These are phyloP conservation scores for Ennomos quercinarius DNA, from an alignment of 2,888 invertebrate genomes.

Conservation along the genomic window DNA sequence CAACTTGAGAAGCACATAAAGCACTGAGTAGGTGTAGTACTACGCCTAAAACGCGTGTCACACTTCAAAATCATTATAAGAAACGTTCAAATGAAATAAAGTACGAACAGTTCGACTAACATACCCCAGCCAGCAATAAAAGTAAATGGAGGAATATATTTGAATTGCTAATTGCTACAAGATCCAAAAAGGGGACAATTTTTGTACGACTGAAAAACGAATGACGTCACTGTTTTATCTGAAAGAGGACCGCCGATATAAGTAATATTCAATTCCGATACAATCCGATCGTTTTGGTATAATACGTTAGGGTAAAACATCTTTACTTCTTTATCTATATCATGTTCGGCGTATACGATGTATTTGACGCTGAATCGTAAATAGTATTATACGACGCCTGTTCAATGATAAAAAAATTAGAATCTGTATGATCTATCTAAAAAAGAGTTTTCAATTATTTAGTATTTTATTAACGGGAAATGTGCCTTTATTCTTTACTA, in stretches of 20 bases:
- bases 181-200: slow-evolving; percentile 30
- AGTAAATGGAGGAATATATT: slow-evolving; percentile 48
- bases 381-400: neutral
- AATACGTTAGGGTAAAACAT: too few relatives aligned
- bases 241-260: neutral
- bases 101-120: neutral
- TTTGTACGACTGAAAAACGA: slow-evolving; percentile 3
- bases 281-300: slow-evolving; percentile 2
- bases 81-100: too few relatives aligned
- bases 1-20: too few relatives aligned
- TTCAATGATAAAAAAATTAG: neutral
- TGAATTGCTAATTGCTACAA: slow-evolving; percentile 64
- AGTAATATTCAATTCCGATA: slow-evolving; percentile 15
- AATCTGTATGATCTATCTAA: too few relatives aligned
- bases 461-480: too few relatives aligned
- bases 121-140: neutral
- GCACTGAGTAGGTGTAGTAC: too few relatives aligned
- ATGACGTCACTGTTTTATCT: neutral
- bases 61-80: too few relatives aligned
- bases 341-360: neutral
- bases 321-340: too few relatives aligned
- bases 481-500: too few relatives aligned
- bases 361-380: slow-evolving; percentile 1
- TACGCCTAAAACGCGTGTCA: too few relatives aligned
- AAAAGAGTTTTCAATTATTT: too few relatives aligned